Percentiles rank a stretch among this genome's conserved stretches.
Evolutionary conservation across 2,888 invertebrate species (phyloP).

Genomic region (Melinaea marsaeus): DNA sequence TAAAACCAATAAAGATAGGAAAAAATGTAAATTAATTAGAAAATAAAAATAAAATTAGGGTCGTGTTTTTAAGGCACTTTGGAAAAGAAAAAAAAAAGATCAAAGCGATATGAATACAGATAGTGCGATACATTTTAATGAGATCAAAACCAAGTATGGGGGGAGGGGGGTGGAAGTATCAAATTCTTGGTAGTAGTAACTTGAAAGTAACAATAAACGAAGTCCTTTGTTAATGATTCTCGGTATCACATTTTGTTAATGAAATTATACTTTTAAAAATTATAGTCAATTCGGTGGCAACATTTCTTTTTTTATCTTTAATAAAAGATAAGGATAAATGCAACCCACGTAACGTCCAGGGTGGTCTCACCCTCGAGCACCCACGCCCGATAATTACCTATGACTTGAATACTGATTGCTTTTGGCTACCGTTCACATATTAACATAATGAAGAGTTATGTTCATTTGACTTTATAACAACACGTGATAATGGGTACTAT

Average conservation of each 20-base stretch:
- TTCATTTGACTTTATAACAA: background rate
- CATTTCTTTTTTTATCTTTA: background rate
- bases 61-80: slow-evolving; percentile 25
- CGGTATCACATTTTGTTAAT: background rate
- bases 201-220: background rate
- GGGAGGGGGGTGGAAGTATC: slow-evolving; percentile 10
- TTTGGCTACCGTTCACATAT: slow-evolving; percentile 2
- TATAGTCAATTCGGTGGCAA: background rate
- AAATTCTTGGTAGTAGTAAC: background rate
- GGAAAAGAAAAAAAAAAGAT: slow-evolving; percentile 33
- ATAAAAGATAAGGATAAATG: background rate
- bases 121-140: slow-evolving; percentile 37
- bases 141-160: slow-evolving; percentile 20
- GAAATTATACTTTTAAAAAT: background rate
- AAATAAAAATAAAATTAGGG: slow-evolving; percentile 33
- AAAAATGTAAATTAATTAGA: slow-evolving; percentile 15
- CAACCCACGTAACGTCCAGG: slow-evolving; percentile 33
- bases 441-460: background rate
- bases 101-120: slow-evolving; percentile 32
- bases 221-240: background rate
- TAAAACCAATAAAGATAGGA: background rate
- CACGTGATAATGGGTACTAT: too few relatives aligned
- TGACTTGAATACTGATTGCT: slow-evolving; percentile 55
- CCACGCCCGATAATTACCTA: slow-evolving; percentile 51
- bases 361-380: slow-evolving; percentile 46